These are phyloP conservation scores for Meloidogyne exigua DNA, from an alignment of 1,140 invertebrate species.

Conservation along the genomic window DNA sequence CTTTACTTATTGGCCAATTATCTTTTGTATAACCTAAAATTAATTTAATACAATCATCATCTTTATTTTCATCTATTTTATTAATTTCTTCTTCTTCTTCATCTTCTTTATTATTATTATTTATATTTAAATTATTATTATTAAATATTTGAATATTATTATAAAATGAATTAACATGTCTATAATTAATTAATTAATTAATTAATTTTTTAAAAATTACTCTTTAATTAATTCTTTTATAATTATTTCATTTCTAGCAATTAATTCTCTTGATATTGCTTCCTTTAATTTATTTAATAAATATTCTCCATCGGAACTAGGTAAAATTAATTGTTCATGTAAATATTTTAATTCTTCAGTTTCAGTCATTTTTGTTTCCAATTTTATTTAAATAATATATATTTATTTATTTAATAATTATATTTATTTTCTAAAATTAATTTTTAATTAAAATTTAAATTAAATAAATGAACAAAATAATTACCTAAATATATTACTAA, in stretches of 20 bases:
- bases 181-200: neutral
- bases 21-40: neutral
- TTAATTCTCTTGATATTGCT: conserved; percentile 5
- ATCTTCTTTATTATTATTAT: no score
- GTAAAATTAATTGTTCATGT: neutral
- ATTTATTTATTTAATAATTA: no score
- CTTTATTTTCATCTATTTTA: neutral
- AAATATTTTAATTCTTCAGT: neutral
- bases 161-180: neutral
- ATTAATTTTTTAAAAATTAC: neutral
- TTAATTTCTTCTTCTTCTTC: no score
- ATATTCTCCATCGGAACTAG: neutral
- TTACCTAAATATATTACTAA: no score
- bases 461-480: no score
- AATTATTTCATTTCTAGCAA: neutral
- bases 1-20: neutral
- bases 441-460: no score
- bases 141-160: neutral
- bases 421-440: no score
- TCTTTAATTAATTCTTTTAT: neutral
- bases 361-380: neutral
- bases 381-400: no score
- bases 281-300: neutral
- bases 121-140: no score
- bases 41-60: neutral